Base-by-base conservation (phyloP, 1,140 invertebrate genomes). In the Tetramorium simillimum region DNA sequence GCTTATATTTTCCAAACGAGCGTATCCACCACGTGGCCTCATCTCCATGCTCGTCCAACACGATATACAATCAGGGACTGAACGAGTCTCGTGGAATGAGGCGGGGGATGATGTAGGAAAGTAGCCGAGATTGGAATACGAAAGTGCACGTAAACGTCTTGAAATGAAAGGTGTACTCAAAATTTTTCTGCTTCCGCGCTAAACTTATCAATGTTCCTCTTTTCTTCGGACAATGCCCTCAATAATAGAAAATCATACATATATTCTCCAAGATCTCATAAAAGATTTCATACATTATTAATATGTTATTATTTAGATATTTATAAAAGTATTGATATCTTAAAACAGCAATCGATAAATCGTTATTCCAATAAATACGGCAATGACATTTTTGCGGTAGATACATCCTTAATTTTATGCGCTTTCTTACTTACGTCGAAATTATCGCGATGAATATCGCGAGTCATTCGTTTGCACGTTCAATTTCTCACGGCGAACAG, bases 1-100 rank as follows among this genome's bases (percentile, higher is more conserved):
- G 51, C 40, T 88, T 70, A 76, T 75, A 86, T 86, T 63, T 65
- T 75, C 40, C 53, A 28, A 69, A 28, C 37, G 62, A 72, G 77
- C 56, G 33, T 53, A 67, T 53, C 43, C 63, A 46, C 65, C 65
- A 49, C 40, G 65, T 69, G 65, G 40, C 10, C 43, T 62, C 37
- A 28, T 58, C 28, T 70, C 46, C 33, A 24, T 56, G 73, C n/a
- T 88, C 46, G 62, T 56, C 46, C 24, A 62, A 21, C 56, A 58
- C 43, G 58, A 62, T 72, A 33, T 58, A 77, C 46, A 77, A 78
- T 63, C 70, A 56, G 53, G 46, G 37, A 5, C 7, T 46, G 49
- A 77, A 88, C 46, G 63, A 85, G 62, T 28, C 12, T 21, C 40
- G 24, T 24, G 24, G 28, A 49, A 58, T 7, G 51, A 46, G 37